phyloP scores from a whole-genome alignment of 2,113 vertebrate genomes.

The Turdus rufiventris region DNA sequence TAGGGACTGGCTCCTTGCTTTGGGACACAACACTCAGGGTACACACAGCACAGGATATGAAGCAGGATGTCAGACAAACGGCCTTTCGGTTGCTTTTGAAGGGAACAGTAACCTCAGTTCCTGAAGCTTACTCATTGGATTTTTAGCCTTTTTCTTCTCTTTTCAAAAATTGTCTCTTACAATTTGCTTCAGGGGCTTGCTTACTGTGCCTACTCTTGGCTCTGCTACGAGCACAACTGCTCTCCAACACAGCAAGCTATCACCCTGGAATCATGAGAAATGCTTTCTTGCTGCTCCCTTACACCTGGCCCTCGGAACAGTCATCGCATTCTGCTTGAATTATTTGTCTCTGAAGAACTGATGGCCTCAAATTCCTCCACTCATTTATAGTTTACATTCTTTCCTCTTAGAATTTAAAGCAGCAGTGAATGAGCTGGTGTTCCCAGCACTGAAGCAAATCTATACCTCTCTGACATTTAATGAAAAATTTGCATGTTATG shows the following conservation, averaged over 20 bases:
- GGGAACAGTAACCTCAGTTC: background rate
- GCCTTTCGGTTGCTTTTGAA: background rate
- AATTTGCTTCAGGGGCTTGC: background rate
- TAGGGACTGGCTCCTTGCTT: background rate
- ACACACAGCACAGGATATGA: background rate
- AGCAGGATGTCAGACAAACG: background rate
- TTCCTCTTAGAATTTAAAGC: background rate
- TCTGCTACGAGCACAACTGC: background rate
- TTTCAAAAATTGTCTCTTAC: background rate
- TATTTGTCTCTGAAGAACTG: background rate
- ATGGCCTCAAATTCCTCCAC: background rate
- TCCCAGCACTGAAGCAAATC: background rate
- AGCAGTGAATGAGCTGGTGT: background rate
- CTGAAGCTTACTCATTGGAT: background rate
- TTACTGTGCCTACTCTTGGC: background rate
- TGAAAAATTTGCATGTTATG: background rate
- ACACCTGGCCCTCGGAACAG: background rate
- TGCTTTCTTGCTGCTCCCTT: background rate
- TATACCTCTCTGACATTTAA: background rate
- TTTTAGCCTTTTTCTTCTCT: background rate
- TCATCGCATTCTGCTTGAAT: background rate
- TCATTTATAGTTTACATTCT: background rate
- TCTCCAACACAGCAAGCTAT: background rate
- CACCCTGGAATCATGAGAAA: background rate
- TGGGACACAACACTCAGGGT: background rate